Base-by-base conservation (phyloP, 92 coral and sea anemone genomes). In the Porites evermanni region DNA sequence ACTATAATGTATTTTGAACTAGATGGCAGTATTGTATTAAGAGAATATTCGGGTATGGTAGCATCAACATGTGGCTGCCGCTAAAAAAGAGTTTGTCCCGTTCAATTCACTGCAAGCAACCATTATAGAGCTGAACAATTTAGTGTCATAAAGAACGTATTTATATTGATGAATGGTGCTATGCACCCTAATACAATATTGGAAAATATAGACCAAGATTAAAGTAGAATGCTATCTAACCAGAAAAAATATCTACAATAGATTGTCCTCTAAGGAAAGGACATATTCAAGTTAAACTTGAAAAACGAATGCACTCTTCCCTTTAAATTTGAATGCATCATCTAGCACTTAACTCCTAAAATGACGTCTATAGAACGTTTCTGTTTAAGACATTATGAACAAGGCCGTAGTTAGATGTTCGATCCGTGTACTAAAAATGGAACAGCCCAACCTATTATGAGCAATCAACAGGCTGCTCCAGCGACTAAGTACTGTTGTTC, bases 61-160 rank as follows among this genome's bases (percentile, higher is more conserved):
- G 99, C 98, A 6, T 84, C 97, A 1, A 60, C 98, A 2, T 97
- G 99, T 78, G 99, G 99, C 10, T 97, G 99, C 53, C 94, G 99
- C 88, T 97, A 89, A 84, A 67, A 79, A 58, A 51, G 66, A 23
- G 66, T 75, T 64, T 84, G 69, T 14, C 32, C 53, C 76, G 7
- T 23, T 76, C 54, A 64, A 64, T 65, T 64, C 8, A 64, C 64
- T 65, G 77, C 56, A 66, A 56, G 76, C 64, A 67, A 61, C 70
- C 66, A 84, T 69, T 38, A 56, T 56, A 56, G 61, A 77, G 88
- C 66, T 77, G 67, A 74, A 85, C 87, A 91, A 91, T 87, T 87
- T 80, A 91, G 75, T 81, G 88, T 87, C 85, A 56, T 38, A 91
- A 87, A 91, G 86, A 88, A 91, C 93, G 77, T 91, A 91, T 91